Evolutionary conservation across 1,140 invertebrate genomes (phyloP).

Genomic region (Diploscapter pachys): DNA sequence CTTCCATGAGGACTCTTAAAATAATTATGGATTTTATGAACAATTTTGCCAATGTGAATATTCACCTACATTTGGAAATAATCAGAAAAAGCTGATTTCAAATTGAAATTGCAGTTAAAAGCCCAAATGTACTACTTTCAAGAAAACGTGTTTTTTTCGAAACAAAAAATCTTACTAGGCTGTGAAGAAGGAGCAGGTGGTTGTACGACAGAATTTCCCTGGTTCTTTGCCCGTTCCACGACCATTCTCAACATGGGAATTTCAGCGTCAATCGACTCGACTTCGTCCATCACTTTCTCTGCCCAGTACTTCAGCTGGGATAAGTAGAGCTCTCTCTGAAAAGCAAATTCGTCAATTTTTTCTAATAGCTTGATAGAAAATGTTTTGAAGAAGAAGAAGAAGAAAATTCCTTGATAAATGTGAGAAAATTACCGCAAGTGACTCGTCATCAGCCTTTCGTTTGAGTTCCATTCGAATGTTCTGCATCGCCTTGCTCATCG

Average conservation of each 20-base stretch:
- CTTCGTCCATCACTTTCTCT: conserved; percentile 14
- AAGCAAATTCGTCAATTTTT: not conserved
- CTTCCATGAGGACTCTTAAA: conserved; percentile 64
- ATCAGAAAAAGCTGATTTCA: too few species aligned
- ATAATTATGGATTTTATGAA: conserved; percentile 41
- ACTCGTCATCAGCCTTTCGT: conserved; percentile 19
- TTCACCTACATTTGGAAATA: too few species aligned
- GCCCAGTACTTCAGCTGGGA: conserved; percentile 16
- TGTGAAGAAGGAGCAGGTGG: not conserved
- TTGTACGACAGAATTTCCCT: conserved; percentile 4
- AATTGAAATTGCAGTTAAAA: too few species aligned
- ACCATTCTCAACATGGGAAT: conserved; percentile 17
- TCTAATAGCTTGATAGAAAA: too few species aligned
- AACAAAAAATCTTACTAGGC: not conserved
- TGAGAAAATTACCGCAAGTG: conserved; percentile 8
- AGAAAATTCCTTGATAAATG: not conserved
- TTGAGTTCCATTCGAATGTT: conserved; percentile 4
- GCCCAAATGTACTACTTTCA: conserved; percentile 30
- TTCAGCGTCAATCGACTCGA: conserved; percentile 14
- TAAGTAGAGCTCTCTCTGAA: conserved; percentile 21
- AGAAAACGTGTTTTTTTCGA: conserved; percentile 9
- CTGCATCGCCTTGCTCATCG: not conserved
- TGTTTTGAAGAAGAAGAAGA: too few species aligned
- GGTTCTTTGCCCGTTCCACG: conserved; percentile 5
- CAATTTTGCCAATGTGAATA: too few species aligned